A percentile compares a stretch with the other conserved stretches of the same genome.
These are phyloP conservation scores for Pangasius sanitwongsei DNA, from an alignment of 2,797 vertebrate species.

Conservation along the genomic window DNA sequence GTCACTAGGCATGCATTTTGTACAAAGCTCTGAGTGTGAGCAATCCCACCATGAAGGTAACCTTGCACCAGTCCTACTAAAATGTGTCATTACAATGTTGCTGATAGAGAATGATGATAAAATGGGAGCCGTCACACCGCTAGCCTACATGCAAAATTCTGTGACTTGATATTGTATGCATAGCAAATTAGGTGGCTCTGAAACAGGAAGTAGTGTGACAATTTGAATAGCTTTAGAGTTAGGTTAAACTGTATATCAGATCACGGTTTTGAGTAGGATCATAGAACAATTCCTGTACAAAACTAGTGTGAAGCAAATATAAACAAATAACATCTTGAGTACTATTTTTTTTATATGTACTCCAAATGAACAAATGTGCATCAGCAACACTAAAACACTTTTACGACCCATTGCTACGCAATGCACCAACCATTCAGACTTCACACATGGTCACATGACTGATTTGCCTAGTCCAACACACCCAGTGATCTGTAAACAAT, in stretches of 20 bases:
- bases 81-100: background rate
- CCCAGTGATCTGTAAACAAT: background rate
- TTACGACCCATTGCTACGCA: background rate
- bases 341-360: too few species aligned
- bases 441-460: background rate
- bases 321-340: background rate
- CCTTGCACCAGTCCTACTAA: background rate
- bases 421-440: background rate
- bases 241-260: background rate
- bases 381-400: background rate
- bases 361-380: background rate
- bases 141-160: background rate
- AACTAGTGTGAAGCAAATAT: background rate
- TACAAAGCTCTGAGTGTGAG: background rate
- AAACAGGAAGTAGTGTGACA: background rate
- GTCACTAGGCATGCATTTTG: background rate
- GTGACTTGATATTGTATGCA: background rate
- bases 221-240: background rate
- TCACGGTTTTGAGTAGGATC: background rate
- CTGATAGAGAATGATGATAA: background rate
- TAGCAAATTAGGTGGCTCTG: background rate
- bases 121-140: background rate
- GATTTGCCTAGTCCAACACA: conserved; percentile 2
- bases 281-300: background rate
- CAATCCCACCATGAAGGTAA: background rate